Evolutionary conservation across 2,888 invertebrate genomes (phyloP).

Genomic region (Pseudolycoriella hygida): DNA sequence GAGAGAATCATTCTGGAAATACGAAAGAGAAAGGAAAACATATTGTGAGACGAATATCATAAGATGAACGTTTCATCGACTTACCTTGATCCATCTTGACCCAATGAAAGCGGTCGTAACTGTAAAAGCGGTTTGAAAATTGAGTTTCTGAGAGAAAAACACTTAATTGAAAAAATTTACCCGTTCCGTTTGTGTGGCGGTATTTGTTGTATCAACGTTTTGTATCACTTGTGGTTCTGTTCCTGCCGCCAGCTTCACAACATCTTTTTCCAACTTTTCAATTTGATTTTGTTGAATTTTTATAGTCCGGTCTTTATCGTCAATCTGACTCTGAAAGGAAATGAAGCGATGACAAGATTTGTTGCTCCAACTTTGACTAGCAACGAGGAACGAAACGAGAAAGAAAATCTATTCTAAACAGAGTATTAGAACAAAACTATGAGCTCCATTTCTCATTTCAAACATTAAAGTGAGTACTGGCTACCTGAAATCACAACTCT

Average conservation of each 20-base stretch:
- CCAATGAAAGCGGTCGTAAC: conserved; percentile 29
- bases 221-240: conserved; percentile 23
- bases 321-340: conserved; percentile 55
- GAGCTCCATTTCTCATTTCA: conserved; percentile 8
- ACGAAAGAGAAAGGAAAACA: too few relatives aligned
- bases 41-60: background rate
- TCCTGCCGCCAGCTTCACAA: conserved; percentile 25
- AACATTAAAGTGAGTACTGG: too few relatives aligned
- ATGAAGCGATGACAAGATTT: too few relatives aligned
- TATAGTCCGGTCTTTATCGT: conserved; percentile 71
- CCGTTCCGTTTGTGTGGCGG: conserved; percentile 76
- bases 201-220: conserved; percentile 46
- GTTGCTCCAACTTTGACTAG: too few relatives aligned
- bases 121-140: conserved; percentile 14
- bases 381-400: too few relatives aligned
- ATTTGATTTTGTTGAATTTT: conserved; percentile 62
- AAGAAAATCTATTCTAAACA: too few relatives aligned
- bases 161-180: conserved; percentile 39
- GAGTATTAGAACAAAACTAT: conserved; percentile 9
- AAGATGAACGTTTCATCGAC: conserved; percentile 18
- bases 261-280: conserved; percentile 33
- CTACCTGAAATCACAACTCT: too few relatives aligned
- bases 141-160: conserved; percentile 6
- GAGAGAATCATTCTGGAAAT: too few relatives aligned
- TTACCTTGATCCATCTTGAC: conserved; percentile 26